Base-by-base conservation (phyloP, 2,113 vertebrate species). In the Orycteropus afer region DNA sequence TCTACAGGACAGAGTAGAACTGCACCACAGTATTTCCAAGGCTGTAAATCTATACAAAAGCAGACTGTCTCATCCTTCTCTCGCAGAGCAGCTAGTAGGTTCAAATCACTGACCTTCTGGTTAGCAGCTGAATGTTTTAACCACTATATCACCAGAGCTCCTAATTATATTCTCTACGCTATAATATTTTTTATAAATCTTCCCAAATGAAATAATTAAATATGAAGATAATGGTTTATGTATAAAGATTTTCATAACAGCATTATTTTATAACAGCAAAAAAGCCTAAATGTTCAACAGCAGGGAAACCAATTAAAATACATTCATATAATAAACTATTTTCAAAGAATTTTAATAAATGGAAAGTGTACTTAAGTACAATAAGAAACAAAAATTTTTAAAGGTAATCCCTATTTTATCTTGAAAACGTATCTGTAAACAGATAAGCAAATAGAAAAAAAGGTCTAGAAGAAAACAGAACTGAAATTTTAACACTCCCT, bases 181-280 rank as follows among this genome's bases (percentile, higher is more conserved):
- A 67, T 7, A 80, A 73, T 79, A 53, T 78, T 87, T 91, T 95
- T 65, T 93, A 78, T 12, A 91, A 93, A 53, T 71, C 32, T 59
- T 96, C 92, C 59, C 25, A 96, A 88, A 83, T 69, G 14, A 91
- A 85, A 95, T 81, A 90, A 90, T 61, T 47, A 89, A 84, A 77
- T 63, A 12, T 49, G 14, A 91, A 91, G 13, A 77, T 65, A 91
- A 84, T 67, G 29, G 95, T 47, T 84, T 78, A 51, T n/a, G 12
- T 73, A 80, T 69, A 34, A 49, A 78, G 40, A 89, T 83, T n/a
- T 32, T 84, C 12, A 42, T 77, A 77, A 88, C n/a, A 91, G 7
- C 2, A 47, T 80, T n/a, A 85, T 92, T 94, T 92, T 87, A 34
- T 82, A 85, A 86, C 6, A 90, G 74, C 14, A 49, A 95, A 85